Conservation (phyloP, 2,113 vertebrate species). For the Neolamprologus fasciatus region DNA sequence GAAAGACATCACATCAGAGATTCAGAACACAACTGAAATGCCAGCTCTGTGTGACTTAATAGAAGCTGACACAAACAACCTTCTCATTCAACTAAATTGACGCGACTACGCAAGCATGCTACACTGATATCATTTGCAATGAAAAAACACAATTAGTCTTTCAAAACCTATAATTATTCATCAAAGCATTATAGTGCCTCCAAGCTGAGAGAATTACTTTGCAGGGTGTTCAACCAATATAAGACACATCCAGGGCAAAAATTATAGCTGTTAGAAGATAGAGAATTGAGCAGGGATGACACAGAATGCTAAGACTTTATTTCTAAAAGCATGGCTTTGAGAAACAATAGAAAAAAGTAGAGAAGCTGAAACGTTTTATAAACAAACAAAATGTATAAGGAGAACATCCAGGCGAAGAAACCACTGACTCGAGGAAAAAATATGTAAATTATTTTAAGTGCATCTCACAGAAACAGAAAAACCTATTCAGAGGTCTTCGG, state of each 20-base stretch:
- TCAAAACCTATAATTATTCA: constrained; percentile 45
- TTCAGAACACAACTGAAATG: constrained; percentile 11
- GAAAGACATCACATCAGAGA: not conserved
- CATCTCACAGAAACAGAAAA: not conserved
- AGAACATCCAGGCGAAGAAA: not conserved
- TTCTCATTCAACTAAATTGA: constrained; percentile 4
- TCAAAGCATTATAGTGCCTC: constrained; percentile 18
- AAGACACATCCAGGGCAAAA: constrained; percentile 1
- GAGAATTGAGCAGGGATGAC: not conserved
- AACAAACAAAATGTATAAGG: not conserved
- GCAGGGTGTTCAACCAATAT: constrained; percentile 9
- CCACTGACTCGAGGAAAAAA: not conserved
- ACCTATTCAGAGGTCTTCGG: not conserved
- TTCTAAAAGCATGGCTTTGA: not conserved
- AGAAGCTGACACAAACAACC: constrained; percentile 19
- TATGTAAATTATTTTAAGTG: not conserved
- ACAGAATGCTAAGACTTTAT: not conserved
- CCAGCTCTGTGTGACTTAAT: not conserved
- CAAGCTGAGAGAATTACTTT: constrained; percentile 28
- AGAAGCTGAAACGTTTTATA: not conserved
- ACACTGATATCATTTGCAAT: constrained; percentile 18
- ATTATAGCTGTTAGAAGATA: not conserved
- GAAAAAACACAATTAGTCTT: constrained; percentile 45
- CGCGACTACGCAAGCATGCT: not conserved
- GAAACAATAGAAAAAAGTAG: not conserved